Base-by-base conservation (phyloP, 2,113 vertebrate genomes). In the Ciconia boyciana region DNA sequence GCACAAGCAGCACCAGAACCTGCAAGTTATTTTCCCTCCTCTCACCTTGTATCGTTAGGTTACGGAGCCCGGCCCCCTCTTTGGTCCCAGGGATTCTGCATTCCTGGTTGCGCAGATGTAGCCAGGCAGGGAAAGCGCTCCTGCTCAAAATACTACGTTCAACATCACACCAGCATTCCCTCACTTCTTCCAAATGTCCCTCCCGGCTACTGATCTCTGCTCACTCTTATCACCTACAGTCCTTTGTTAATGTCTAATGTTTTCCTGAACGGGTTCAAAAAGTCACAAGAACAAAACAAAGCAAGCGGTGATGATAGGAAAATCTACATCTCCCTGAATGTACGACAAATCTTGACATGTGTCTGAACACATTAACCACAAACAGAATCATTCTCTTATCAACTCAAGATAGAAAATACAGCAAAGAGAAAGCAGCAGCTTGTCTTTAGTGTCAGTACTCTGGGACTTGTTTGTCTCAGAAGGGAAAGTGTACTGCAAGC, bases 301-400 rank as follows among this genome's bases (percentile, higher is more conserved):
- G 32, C 76, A 62, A 76, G 65, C 2, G 18, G 55, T 48, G 74
- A 79, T 48, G 74, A 79, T 49, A 91, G 91, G 89, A 97, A 97
- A 97, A 95, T 58, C 52, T 79, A 5, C 36, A 84, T 75, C 60
- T 92, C 32, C 25, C 55, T 64, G 71, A 93, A 60, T 0, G 4
- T 46, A 65, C 80, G 93, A 93, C 74, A 91, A 83, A 94, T 58
- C 57, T 94, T 70, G 61, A 74, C 81, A 94, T 14, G 12, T 89
- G 91, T 48, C 58, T 94, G 46, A 95, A 80, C 54, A 69, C 31
- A 79, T 6, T 77, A 96, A 97, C 81, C 95, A n/a, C 96, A 96
- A 94, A 75, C 20, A 94, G 36, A 90, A 87, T 26, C 39, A 65
- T n/a, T 52, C 36, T 87, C 22, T 39, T 83, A 90, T 48, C 92